Evolutionary conservation across 2,113 vertebrate species (phyloP).

Genomic region (Mus pahari): DNA sequence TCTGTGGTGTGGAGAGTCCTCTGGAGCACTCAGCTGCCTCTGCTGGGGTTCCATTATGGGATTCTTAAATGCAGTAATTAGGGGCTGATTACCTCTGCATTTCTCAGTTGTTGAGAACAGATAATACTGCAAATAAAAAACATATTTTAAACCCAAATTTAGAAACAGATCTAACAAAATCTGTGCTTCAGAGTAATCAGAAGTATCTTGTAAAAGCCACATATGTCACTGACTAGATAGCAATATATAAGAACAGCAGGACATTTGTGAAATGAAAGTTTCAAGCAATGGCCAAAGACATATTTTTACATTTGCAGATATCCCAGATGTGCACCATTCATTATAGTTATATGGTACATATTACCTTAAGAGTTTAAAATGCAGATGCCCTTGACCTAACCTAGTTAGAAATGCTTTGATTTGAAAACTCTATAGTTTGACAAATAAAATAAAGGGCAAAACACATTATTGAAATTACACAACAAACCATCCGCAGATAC

Average conservation of each 20-base stretch:
- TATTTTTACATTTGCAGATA: background rate
- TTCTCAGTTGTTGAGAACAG: background rate
- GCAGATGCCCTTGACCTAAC: background rate
- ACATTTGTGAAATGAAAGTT: constrained; percentile 15
- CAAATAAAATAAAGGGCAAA: background rate
- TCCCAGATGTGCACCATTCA: background rate
- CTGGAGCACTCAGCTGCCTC: too few relatives aligned
- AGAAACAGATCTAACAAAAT: background rate
- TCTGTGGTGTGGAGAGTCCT: too few relatives aligned
- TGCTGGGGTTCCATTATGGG: too few relatives aligned
- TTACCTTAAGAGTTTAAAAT: constrained; percentile 30
- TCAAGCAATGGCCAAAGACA: constrained; percentile 2
- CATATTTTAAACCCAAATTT: constrained; percentile 47
- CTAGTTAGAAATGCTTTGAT: background rate
- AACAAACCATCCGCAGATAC: background rate
- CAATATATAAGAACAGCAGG: background rate
- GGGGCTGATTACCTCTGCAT: background rate
- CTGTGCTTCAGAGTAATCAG: background rate
- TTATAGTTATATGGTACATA: background rate
- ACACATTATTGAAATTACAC: background rate
- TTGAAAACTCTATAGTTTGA: background rate
- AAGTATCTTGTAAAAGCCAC: constrained; percentile 15
- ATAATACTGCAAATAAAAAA: constrained; percentile 35
- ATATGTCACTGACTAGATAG: background rate
- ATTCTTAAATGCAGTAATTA: constrained; percentile 50